A percentile compares a stretch with the other conserved stretches of the same genome.
Conservation (phyloP, 64 coral and sea anemone genomes). For the Orbicella faveolata region DNA sequence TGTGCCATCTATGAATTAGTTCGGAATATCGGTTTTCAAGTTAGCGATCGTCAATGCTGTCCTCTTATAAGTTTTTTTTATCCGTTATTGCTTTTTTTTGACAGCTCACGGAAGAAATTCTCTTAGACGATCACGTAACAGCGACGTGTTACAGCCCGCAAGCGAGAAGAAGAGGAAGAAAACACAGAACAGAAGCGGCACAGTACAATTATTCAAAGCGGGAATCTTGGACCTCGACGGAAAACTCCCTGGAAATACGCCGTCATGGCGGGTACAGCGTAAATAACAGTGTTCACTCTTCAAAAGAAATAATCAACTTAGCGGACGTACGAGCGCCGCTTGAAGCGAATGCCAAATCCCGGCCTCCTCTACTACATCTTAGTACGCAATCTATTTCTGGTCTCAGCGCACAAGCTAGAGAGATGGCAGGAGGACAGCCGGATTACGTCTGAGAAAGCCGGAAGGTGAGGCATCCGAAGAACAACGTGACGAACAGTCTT, state of each 20-base stretch:
- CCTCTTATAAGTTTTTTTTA: no score
- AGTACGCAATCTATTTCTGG: slow-evolving; percentile 45
- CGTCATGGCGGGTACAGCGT: slow-evolving; percentile 1
- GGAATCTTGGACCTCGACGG: slow-evolving; percentile 69
- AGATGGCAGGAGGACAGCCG: slow-evolving; percentile 75
- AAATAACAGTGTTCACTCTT: background rate
- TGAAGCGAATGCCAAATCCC: slow-evolving; percentile 7
- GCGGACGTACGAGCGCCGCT: slow-evolving; percentile 16
- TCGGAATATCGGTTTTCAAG: no score
- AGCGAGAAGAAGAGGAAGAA: slow-evolving; percentile 32
- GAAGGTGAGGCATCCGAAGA: background rate
- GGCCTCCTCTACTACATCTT: slow-evolving; percentile 43
- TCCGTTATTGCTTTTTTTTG: background rate
- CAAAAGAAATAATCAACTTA: slow-evolving; percentile 28
- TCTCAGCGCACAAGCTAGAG: slow-evolving; percentile 58
- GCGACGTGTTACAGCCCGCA: slow-evolving; percentile 44
- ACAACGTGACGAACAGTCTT: no score
- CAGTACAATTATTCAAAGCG: slow-evolving; percentile 62
- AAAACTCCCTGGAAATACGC: slow-evolving; percentile 45
- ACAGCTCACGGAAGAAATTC: slow-evolving; percentile 44
- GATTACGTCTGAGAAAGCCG: slow-evolving; percentile 64
- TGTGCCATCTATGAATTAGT: no score
- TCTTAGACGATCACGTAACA: background rate
- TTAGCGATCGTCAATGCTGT: no score
- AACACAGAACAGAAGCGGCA: slow-evolving; percentile 58